phyloP scores from a whole-genome alignment of 2,113 vertebrate genomes.

The Sprattus sprattus region DNA sequence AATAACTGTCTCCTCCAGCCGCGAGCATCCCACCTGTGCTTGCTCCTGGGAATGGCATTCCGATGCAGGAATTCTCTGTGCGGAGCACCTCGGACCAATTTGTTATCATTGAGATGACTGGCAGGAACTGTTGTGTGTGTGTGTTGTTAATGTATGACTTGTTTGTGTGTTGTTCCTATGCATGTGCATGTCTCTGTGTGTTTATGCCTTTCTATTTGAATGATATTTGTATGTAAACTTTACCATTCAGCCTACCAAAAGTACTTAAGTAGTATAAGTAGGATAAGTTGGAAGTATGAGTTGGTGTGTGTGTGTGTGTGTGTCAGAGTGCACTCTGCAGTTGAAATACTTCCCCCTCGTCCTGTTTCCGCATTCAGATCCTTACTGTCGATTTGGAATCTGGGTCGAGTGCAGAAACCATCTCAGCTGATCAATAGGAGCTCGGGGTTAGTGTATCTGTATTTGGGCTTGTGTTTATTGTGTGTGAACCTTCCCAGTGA shows the following conservation, averaged over 20 bases:
- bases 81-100: not conserved
- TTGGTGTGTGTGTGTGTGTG: constrained; percentile 6
- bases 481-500: not conserved
- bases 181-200: not conserved
- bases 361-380: not conserved
- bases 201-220: not conserved
- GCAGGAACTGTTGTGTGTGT: not conserved
- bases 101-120: not conserved
- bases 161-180: not conserved
- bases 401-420: not conserved
- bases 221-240: not conserved
- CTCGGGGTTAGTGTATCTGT: not conserved
- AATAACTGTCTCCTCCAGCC: constrained; percentile 60
- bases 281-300: not conserved
- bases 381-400: not conserved
- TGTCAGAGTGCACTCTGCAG: not conserved
- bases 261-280: no score
- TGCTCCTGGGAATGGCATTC: not conserved
- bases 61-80: not conserved
- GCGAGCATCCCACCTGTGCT: not conserved
- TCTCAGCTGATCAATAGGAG: not conserved
- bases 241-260: not conserved
- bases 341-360: not conserved
- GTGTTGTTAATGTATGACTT: not conserved
- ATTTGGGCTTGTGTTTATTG: not conserved